phyloP scores from a whole-genome alignment of 2,888 invertebrate species.

The Ptilodon capucinus region DNA sequence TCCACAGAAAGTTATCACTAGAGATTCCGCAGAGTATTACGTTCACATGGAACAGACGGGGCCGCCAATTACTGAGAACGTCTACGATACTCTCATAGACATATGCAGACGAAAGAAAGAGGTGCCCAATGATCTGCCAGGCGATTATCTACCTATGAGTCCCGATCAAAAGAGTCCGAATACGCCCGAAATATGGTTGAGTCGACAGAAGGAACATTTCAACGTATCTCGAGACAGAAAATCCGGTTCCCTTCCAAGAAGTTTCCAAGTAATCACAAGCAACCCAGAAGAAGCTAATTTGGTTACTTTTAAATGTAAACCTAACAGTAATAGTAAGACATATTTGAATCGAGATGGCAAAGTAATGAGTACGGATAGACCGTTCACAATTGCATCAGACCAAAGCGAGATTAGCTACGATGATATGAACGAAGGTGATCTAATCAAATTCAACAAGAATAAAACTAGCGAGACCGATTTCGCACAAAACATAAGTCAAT shows the following conservation, averaged over 20 bases:
- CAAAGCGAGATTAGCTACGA: conserved; percentile 86
- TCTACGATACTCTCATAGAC: conserved; percentile 70
- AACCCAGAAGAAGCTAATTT: conserved; percentile 73
- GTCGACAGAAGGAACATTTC: conserved; percentile 86
- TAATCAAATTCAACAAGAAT: conserved; percentile 69
- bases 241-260: conserved; percentile 89
- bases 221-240: conserved; percentile 86
- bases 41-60: conserved; percentile 63
- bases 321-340: conserved; percentile 71
- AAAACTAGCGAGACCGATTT: conserved; percentile 60
- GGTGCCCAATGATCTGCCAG: conserved; percentile 43
- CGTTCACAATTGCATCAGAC: conserved; percentile 88
- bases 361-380: conserved; percentile 84
- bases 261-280: conserved; percentile 86
- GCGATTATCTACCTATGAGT: conserved; percentile 73
- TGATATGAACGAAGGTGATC: conserved; percentile 78
- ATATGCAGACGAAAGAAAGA: conserved; percentile 69
- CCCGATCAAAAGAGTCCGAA: conserved; percentile 81
- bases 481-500: conserved; percentile 70
- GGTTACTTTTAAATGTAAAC: conserved; percentile 70
- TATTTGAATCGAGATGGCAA: conserved; percentile 84
- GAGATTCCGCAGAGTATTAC: conserved; percentile 54
- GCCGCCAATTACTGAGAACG: conserved; percentile 49
- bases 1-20: conserved; percentile 53
- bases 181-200: conserved; percentile 87